Base-by-base conservation (phyloP, 1,140 invertebrate species). In the Drosophila nebulosa region DNA sequence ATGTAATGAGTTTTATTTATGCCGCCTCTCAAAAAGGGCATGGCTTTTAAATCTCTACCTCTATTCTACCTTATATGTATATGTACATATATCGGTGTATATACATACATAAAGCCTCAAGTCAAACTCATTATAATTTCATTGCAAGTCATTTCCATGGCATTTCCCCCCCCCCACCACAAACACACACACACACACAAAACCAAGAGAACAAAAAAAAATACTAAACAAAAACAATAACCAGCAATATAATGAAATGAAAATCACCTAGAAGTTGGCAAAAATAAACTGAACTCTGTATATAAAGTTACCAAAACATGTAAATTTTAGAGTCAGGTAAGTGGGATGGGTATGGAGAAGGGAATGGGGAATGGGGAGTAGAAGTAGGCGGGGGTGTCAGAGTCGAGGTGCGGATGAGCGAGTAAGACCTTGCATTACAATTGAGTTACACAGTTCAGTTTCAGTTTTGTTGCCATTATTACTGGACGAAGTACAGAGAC, bases 371-470 rank as follows among this genome's bases (percentile, higher is more conserved):
- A 9, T 14, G 10, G 6, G n/a, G n/a, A 1, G 30, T 10, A 7
- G 26, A n/a, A 7, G 52, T 46, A 35, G 27, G 46, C 65, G 32
- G 21, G 5, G 30, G 27, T 21, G 16, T 30, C 14, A 36, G 18
- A 35, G 56, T 6, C 32, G 26, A 42, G 16, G 66, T 66, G 57
- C 36, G 63, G 74, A 72, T 84, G 79, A 67, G 64, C 72, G 68
- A 56, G 68, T 64, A 81, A 86, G 81, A 85, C 81, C 81, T 81
- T 78, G 83, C 83, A 81, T 81, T 86, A 78, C 81, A 86, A 86
- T 88, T 88, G 81, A 85, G 81, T 85, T 85, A 85, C 81, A 84
- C 81, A 84, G 78, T 83, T 83, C 59, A 67, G 66, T 81, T 81
- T 73, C 62, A 67, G 80, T 66, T 75, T 53, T 70, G 77, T 39